phyloP scores from a whole-genome alignment of 2,888 invertebrate genomes.

The Gryllus longicercus region DNA sequence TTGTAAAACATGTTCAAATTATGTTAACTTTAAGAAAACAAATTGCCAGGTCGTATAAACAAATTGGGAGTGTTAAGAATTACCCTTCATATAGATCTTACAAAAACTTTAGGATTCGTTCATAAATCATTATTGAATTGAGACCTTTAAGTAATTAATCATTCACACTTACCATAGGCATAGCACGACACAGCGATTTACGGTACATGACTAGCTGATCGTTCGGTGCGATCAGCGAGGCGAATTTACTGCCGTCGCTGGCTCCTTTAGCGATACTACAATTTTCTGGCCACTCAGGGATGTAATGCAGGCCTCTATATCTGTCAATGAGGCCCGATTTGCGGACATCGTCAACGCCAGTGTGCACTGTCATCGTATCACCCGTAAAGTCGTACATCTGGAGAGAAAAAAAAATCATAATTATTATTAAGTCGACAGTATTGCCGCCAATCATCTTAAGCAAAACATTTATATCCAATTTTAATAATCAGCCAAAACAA shows the following conservation, averaged over 20 bases:
- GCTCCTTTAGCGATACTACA: constrained; percentile 74
- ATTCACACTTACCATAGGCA: constrained; percentile 61
- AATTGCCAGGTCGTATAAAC: too few relatives aligned
- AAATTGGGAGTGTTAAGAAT: too few relatives aligned
- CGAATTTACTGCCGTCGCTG: constrained; percentile 84
- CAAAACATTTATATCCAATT: too few relatives aligned
- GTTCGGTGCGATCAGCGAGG: constrained; percentile 63
- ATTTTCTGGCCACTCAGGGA: constrained; percentile 74
- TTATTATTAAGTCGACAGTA: neutral
- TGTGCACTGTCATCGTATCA: constrained; percentile 74
- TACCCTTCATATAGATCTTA: too few relatives aligned
- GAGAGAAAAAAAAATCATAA: constrained; percentile 36
- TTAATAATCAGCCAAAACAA: too few relatives aligned
- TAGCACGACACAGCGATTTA: constrained; percentile 81
- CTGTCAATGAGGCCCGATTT: constrained; percentile 70
- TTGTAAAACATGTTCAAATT: too few relatives aligned
- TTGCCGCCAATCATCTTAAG: too few relatives aligned
- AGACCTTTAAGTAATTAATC: too few relatives aligned
- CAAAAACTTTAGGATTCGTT: too few relatives aligned
- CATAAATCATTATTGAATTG: too few relatives aligned
- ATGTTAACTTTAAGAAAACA: too few relatives aligned
- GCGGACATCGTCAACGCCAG: constrained; percentile 61
- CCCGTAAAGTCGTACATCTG: constrained; percentile 84
- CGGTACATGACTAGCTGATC: constrained; percentile 73
- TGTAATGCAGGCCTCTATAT: constrained; percentile 65